Evolutionary conservation across 2,113 vertebrate species (phyloP).

Genomic region (Isurus oxyrinchus): DNA sequence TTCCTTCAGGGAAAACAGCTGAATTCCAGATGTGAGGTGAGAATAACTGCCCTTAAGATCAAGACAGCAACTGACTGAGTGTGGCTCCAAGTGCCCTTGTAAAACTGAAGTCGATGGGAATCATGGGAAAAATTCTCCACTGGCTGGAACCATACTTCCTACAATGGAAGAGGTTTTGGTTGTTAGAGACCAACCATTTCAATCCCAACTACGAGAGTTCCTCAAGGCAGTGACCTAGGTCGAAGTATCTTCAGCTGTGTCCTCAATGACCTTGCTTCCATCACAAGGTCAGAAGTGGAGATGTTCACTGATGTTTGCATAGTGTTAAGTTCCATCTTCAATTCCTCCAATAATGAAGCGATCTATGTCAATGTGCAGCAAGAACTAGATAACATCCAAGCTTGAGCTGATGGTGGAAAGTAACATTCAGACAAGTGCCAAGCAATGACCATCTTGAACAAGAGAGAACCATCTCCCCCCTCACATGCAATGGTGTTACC

Average conservation of each 20-base stretch:
- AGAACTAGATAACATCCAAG: not conserved
- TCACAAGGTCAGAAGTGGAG: not conserved
- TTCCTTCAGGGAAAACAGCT: not conserved
- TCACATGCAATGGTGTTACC: not conserved
- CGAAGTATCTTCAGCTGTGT: not conserved
- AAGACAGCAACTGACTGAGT: not conserved
- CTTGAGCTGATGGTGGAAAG: not conserved
- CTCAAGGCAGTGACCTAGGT: not conserved
- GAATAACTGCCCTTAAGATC: not conserved
- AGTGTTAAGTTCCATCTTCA: not conserved
- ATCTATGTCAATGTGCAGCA: not conserved
- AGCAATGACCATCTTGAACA: not conserved
- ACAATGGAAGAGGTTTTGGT: not conserved
- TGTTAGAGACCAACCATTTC: not conserved
- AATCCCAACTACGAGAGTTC: not conserved
- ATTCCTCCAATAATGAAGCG: not conserved
- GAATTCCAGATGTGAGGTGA: not conserved
- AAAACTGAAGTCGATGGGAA: not conserved
- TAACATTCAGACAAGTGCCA: not conserved
- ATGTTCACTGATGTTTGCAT: not conserved
- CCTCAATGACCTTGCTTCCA: not conserved
- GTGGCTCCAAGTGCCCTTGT: not conserved
- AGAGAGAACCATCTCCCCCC: not conserved
- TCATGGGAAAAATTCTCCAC: not conserved
- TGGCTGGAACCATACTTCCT: not conserved